A percentile compares a stretch with the other conserved stretches of the same genome.
Evolutionary conservation across 2,888 invertebrate genomes (phyloP).

Genomic region (Halocaridina rubra): DNA sequence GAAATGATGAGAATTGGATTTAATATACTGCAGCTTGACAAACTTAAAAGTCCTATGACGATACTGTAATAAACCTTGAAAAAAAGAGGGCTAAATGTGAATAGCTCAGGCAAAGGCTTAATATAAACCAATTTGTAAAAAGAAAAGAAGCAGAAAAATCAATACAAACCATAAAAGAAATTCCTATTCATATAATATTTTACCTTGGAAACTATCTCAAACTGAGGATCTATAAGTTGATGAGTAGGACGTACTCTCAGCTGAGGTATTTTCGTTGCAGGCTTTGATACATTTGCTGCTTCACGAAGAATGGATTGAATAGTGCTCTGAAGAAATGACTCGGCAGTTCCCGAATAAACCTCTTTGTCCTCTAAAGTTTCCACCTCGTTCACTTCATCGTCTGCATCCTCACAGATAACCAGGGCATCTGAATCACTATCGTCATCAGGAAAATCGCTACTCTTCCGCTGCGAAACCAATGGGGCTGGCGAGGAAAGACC

Average conservation of each 20-base stretch:
- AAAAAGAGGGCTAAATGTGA: too few species aligned
- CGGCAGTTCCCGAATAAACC: background rate
- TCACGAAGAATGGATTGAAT: slow-evolving; percentile 25
- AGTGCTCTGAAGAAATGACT: slow-evolving; percentile 8
- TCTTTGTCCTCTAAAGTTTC: too few species aligned
- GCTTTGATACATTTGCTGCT: background rate
- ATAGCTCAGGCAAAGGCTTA: too few species aligned
- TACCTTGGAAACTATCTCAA: background rate
- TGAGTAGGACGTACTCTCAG: slow-evolving; percentile 39
- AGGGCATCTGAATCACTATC: slow-evolving; percentile 44
- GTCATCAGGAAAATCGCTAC: background rate
- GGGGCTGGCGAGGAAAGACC: too few species aligned
- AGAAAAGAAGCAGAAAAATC: too few species aligned
- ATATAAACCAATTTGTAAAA: too few species aligned
- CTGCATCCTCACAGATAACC: slow-evolving; percentile 51
- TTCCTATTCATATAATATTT: background rate
- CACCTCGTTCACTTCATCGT: background rate
- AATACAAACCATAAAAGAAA: too few species aligned
- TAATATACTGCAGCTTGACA: too few species aligned
- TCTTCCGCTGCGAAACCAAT: too few species aligned
- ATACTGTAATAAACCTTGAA: too few species aligned
- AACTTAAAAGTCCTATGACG: too few species aligned
- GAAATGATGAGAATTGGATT: too few species aligned
- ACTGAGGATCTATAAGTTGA: slow-evolving; percentile 19
- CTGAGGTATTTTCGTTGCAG: slow-evolving; percentile 18